These are phyloP conservation scores for Sicus ferrugineus DNA, from an alignment of 2,888 invertebrate species.

Conservation along the genomic window DNA sequence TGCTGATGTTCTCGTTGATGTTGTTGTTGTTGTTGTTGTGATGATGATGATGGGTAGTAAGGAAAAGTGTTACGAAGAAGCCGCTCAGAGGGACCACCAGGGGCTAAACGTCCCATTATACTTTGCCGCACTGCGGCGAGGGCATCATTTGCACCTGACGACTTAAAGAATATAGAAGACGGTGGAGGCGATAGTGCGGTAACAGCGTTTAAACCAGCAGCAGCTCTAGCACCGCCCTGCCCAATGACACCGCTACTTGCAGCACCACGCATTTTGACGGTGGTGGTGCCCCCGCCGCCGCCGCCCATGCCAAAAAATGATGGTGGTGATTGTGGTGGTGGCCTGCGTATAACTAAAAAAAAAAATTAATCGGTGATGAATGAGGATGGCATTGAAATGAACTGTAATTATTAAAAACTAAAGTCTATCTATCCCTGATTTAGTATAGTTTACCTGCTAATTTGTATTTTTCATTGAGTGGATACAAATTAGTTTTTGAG, in stretches of 20 bases:
- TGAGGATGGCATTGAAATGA: conserved; percentile 40
- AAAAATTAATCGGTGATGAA: conserved; percentile 59
- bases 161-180: conserved; percentile 37
- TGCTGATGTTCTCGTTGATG: conserved; percentile 43
- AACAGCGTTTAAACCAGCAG: not conserved
- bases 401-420: too few relatives aligned
- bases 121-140: conserved; percentile 60
- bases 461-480: too few relatives aligned
- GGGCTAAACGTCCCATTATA: conserved; percentile 53
- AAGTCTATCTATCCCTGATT: too few relatives aligned
- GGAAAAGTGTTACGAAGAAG: conserved; percentile 28
- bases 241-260: conserved; percentile 58
- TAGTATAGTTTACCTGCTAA: too few relatives aligned
- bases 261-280: conserved; percentile 45
- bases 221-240: conserved; percentile 23
- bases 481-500: too few relatives aligned
- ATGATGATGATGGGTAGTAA: conserved; percentile 40
- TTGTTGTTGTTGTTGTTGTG: conserved; percentile 32
- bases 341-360: conserved; percentile 69
- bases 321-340: conserved; percentile 64
- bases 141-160: conserved; percentile 52
- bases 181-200: conserved; percentile 4
- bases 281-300: conserved; percentile 47
- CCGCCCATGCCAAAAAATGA: conserved; percentile 53
- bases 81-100: conserved; percentile 39